phyloP scores from a whole-genome alignment of 1,140 invertebrate genomes.

The Leucophenga varia region DNA sequence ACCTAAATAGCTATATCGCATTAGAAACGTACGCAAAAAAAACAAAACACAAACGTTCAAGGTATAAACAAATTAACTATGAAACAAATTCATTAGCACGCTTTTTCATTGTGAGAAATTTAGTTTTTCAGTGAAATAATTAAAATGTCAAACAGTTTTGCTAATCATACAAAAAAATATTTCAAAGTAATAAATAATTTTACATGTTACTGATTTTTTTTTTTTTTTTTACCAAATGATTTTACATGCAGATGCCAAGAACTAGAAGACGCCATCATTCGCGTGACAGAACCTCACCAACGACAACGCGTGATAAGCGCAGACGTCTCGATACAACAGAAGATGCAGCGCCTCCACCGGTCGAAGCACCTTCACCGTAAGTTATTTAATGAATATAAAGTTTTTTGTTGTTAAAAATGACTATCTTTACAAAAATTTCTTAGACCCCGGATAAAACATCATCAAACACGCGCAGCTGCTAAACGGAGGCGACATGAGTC shows the following conservation, averaged over 20 bases:
- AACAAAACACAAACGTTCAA: slow-evolving; percentile 26
- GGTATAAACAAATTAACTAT: too few species aligned
- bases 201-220: too few species aligned
- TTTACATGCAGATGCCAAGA: slow-evolving; percentile 72
- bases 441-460: slow-evolving; percentile 48
- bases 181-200: too few species aligned
- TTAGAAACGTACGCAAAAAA: too few species aligned
- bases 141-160: too few species aligned
- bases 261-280: slow-evolving; percentile 75
- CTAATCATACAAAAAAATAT: too few species aligned
- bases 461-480: slow-evolving; percentile 58
- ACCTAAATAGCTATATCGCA: too few species aligned
- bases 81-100: too few species aligned
- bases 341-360: slow-evolving; percentile 44
- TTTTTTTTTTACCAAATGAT: slow-evolving; percentile 1
- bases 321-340: slow-evolving; percentile 59
- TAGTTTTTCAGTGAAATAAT: too few species aligned
- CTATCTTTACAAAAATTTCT: slow-evolving; percentile 4
- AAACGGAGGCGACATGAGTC: slow-evolving; percentile 59
- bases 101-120: too few species aligned
- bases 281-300: slow-evolving; percentile 61
- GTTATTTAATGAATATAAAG: slow-evolving; percentile 21
- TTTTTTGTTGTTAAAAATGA: background rate
- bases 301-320: slow-evolving; percentile 62
- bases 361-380: slow-evolving; percentile 49